Conservation (phyloP, 2,888 invertebrate genomes). For the Agriopis aurantiaria region DNA sequence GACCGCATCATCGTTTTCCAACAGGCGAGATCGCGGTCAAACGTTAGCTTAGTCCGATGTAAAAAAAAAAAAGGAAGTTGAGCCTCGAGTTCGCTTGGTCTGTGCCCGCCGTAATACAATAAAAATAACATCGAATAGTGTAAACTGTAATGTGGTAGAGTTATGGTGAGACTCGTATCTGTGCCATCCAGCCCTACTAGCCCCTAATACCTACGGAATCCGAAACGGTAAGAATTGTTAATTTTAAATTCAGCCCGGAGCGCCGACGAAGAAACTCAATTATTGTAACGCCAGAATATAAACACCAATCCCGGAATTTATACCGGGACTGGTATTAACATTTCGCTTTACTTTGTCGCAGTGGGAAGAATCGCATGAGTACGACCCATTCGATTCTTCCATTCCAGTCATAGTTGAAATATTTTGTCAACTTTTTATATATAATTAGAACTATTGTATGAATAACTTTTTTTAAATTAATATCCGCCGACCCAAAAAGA, state of each 20-base stretch:
- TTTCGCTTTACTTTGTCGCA: slow-evolving; percentile 6
- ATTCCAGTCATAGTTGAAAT: too few species aligned
- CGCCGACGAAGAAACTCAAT: slow-evolving; percentile 68
- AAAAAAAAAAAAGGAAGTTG: too few species aligned
- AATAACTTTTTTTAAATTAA: too few species aligned
- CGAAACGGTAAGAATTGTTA: slow-evolving; percentile 70
- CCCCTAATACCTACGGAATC: slow-evolving; percentile 46
- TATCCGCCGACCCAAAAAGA: too few species aligned
- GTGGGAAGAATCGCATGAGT: neutral
- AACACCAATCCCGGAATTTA: slow-evolving; percentile 65
- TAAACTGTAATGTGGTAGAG: neutral
- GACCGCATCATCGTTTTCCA: too few species aligned
- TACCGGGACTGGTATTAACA: slow-evolving; percentile 40
- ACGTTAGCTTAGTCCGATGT: too few species aligned
- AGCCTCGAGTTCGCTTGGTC: too few species aligned
- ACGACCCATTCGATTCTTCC: too few species aligned
- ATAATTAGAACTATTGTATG: too few species aligned
- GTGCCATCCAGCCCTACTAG: slow-evolving; percentile 45
- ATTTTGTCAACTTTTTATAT: too few species aligned
- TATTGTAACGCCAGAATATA: slow-evolving; percentile 70
- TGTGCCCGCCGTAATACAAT: neutral
- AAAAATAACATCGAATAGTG: neutral
- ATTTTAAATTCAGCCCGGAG: slow-evolving; percentile 64
- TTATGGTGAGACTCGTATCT: slow-evolving; percentile 32
- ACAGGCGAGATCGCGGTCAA: too few species aligned